A percentile compares a stretch with the other conserved stretches of the same genome.
phyloP scores from a whole-genome alignment of 2,113 vertebrate genomes.

The Taxidea taxus region DNA sequence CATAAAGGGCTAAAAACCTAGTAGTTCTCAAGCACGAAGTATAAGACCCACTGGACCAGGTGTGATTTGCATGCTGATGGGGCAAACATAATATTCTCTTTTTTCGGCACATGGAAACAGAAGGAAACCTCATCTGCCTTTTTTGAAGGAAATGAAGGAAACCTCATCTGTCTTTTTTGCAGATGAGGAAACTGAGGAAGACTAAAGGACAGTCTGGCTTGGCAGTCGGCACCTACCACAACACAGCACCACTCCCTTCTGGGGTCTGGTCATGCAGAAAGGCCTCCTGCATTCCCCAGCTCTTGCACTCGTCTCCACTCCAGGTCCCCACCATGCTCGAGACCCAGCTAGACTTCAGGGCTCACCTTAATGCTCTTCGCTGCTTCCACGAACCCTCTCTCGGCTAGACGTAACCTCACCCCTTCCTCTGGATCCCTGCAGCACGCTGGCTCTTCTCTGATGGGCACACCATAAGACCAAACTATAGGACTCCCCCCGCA shows the following conservation, averaged over 20 bases:
- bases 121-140: constrained; percentile 3
- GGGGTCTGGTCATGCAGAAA: background rate
- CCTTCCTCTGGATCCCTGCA: background rate
- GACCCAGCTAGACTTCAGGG: too few species aligned
- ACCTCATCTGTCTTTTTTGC: background rate
- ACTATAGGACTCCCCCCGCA: background rate
- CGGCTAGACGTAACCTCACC: background rate
- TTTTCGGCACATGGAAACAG: background rate
- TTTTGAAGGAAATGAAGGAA: background rate
- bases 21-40: background rate
- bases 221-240: background rate
- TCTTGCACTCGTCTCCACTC: background rate
- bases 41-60: background rate
- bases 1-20: background rate
- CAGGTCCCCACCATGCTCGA: background rate
- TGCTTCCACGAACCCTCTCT: background rate
- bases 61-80: background rate
- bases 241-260: background rate
- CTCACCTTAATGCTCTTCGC: background rate
- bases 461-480: background rate
- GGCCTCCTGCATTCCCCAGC: background rate
- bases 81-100: background rate
- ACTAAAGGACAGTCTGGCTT: background rate
- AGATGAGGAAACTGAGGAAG: background rate
- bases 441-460: background rate